Evolutionary conservation across 64 coral and sea anemone species (phyloP).

Genomic region (Stichodactyla mertensii): DNA sequence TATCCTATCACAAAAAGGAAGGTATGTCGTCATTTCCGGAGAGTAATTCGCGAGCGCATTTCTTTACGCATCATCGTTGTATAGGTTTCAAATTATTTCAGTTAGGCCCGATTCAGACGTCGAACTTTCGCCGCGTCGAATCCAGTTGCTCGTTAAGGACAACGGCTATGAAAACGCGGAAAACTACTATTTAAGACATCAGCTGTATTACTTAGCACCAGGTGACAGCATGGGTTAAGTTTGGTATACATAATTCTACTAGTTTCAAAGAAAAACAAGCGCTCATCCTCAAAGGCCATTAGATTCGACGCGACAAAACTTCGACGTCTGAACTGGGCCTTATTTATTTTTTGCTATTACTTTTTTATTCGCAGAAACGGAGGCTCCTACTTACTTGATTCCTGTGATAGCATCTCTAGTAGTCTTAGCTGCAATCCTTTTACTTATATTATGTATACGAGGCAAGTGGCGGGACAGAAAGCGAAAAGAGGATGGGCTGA

Average conservation of each 20-base stretch:
- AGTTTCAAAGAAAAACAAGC: no score
- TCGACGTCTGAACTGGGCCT: no score
- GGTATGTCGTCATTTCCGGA: slow-evolving; percentile 29
- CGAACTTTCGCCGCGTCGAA: no score
- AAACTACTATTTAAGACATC: no score
- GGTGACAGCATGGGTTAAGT: no score
- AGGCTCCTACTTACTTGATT: slow-evolving; percentile 72
- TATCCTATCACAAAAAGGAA: slow-evolving; percentile 60
- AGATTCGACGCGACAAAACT: no score
- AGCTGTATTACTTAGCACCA: no score
- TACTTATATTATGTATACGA: slow-evolving; percentile 82
- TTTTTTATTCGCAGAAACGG: slow-evolving; percentile 23
- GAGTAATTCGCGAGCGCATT: background rate
- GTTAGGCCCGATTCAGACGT: no score
- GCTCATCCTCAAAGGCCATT: no score
- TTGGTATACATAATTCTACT: no score
- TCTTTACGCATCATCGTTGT: background rate
- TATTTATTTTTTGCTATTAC: background rate
- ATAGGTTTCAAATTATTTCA: background rate
- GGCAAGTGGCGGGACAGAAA: slow-evolving; percentile 77
- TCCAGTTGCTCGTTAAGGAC: no score
- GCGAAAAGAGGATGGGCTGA: slow-evolving; percentile 45
- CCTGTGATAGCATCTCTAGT: slow-evolving; percentile 85
- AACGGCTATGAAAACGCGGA: no score
- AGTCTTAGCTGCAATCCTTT: slow-evolving; percentile 78